These are phyloP conservation scores for Myotis lucifugus DNA, from an alignment of 2,113 vertebrate genomes.

Conservation along the genomic window DNA sequence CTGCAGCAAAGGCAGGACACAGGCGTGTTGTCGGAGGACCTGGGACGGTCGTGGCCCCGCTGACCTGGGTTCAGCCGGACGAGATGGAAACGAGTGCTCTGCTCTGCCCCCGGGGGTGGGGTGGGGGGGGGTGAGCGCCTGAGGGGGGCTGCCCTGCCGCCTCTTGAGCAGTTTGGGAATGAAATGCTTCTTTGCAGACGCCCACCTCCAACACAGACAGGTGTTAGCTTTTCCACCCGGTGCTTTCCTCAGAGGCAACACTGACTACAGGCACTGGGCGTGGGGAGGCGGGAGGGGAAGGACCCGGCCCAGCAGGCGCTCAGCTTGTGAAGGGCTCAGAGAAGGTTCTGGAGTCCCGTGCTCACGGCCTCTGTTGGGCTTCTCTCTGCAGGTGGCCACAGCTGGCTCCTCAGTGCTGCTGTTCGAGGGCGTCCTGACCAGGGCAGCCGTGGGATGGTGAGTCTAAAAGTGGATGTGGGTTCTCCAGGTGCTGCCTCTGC, in stretches of 20 bases:
- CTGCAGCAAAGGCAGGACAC: background rate
- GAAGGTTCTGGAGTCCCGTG: background rate
- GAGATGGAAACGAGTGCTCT: background rate
- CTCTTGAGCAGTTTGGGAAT: background rate
- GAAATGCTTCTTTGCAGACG: background rate
- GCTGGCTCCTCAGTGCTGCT: constrained; percentile 88
- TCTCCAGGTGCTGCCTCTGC: no score
- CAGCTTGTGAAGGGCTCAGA: background rate
- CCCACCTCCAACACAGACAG: background rate
- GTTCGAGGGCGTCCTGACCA: constrained; percentile 87
- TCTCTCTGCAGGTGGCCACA: constrained; percentile 88
- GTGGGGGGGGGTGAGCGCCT: no score
- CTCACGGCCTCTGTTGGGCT: constrained; percentile 48
- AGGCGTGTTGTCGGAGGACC: background rate
- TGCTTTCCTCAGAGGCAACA: background rate
- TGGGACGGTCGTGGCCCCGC: background rate
- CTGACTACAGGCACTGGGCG: background rate
- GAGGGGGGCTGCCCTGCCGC: background rate
- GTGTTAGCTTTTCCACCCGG: background rate
- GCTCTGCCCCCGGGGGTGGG: background rate
- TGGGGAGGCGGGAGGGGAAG: no score
- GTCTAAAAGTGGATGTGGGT: constrained; percentile 54
- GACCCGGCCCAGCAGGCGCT: background rate
- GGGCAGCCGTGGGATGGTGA: constrained; percentile 89
- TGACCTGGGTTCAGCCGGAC: no score